Base-by-base conservation (phyloP, 2,797 vertebrate genomes). In the Esox masquinongy region DNA sequence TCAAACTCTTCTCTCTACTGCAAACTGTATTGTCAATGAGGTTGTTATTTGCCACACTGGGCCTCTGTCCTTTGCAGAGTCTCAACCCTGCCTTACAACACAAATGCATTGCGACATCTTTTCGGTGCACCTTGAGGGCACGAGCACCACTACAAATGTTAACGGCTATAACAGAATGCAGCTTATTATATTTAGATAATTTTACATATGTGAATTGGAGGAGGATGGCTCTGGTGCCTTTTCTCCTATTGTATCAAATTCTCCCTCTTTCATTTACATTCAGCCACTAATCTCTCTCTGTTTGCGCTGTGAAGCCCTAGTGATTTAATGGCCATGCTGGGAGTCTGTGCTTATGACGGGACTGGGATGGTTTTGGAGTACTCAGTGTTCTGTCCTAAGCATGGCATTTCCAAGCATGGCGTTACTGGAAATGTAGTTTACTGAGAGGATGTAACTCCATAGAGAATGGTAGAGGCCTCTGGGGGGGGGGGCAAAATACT, bases 321-420 rank as follows among this genome's bases (percentile, higher is more conserved):
- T 36, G 74, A 74, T 39, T 56, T 70, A 47, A 70, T 29, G 29
- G 29, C 24, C n/a, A 53, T 51, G 56, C 66, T 68, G 19, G 74
- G 47, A 67, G 36, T 56, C 17, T 7, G 8, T 69, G 47, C 43
- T 69, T 4, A 26, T 67, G 15, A n/a, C 22, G 9, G 56, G 56
- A 59, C 56, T 22, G 56, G n/a, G 56, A 34, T 67, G 15, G 15
- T 63, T 43, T 63, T 68, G 14, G 73, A 22, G 80, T 14, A 74
- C 82, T 77, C 61, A 22, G 5, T 70, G 75, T 80, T 75, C 72
- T 79, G 15, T 75, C 77, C 73, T 49, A 49, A 29, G 29, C 26
- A 73, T 56, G 9, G 43, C 43, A 15, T 43, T 68, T 49, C 9
- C 14, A 56, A 8, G 17, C 51, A 26, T 22, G 24, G 47, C 69